phyloP scores from a whole-genome alignment of 1,140 invertebrate genomes.

The Drosophila aff. region DNA sequence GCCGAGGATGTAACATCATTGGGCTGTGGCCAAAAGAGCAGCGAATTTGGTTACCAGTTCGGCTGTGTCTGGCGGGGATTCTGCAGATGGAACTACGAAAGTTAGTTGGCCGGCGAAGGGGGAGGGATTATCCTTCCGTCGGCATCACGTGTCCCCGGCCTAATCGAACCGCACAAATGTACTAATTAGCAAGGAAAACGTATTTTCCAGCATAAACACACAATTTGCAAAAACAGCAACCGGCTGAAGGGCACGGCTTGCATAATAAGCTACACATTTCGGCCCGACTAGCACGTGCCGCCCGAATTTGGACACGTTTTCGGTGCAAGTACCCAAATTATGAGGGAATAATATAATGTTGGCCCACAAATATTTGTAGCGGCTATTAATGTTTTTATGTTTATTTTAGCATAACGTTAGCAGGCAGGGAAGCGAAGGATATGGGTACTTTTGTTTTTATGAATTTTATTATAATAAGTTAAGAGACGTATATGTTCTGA shows the following conservation, averaged over 20 bases:
- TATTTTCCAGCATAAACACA: conserved; percentile 57
- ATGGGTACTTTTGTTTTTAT: neutral
- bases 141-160: conserved; percentile 48
- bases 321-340: conserved; percentile 28
- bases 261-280: conserved; percentile 50
- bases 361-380: conserved; percentile 12
- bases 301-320: conserved; percentile 28
- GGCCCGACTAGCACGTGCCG: conserved; percentile 32
- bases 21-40: conserved; percentile 35
- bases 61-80: conserved; percentile 17
- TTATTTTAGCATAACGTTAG: neutral
- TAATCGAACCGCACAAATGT: conserved; percentile 58
- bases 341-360: conserved; percentile 19
- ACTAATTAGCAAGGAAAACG: conserved; percentile 59
- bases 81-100: conserved; percentile 27
- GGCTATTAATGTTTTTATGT: conserved; percentile 26
- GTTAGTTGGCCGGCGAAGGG: conserved; percentile 18
- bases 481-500: neutral
- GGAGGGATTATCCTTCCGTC: conserved; percentile 37
- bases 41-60: conserved; percentile 36
- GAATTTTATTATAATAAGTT: neutral
- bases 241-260: conserved; percentile 30
- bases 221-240: conserved; percentile 55
- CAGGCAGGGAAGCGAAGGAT: neutral
- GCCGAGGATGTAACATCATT: conserved; percentile 32